Evolutionary conservation across 2,113 vertebrate genomes (phyloP).

Genomic region (Calypte anna): DNA sequence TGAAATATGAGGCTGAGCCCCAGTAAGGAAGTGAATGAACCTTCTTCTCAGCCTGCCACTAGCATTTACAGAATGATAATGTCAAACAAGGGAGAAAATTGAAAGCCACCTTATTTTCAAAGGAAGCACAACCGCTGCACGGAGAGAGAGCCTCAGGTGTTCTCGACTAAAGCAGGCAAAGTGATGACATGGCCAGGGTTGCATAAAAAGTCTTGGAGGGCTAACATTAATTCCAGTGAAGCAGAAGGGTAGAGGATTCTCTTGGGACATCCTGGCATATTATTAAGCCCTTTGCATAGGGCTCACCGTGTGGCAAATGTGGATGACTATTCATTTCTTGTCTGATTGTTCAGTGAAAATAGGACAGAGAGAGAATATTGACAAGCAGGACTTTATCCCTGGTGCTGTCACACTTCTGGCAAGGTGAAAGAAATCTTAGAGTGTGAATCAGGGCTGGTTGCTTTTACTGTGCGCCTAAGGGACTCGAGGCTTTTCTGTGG

Average conservation of each 20-base stretch:
- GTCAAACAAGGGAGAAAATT: not conserved
- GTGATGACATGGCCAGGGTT: accelerated
- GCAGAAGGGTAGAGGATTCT: not conserved
- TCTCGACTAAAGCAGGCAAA: not conserved
- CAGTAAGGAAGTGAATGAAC: not conserved
- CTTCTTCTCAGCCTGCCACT: not conserved
- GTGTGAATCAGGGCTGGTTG: not conserved
- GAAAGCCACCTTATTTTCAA: not conserved
- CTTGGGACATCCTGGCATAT: not conserved
- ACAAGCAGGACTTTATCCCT: not conserved
- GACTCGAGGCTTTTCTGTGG: not conserved
- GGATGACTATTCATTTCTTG: accelerated
- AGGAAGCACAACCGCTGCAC: not conserved
- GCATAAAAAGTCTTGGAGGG: not conserved
- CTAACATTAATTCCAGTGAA: not conserved
- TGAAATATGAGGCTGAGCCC: not conserved
- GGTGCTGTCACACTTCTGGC: not conserved
- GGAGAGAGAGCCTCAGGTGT: not conserved
- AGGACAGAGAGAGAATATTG: accelerated
- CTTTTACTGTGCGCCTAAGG: not conserved
- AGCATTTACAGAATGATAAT: not conserved
- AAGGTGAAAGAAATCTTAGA: not conserved
- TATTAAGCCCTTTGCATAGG: not conserved
- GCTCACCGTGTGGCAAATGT: not conserved
- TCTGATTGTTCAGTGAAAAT: not conserved